Base-by-base conservation (phyloP, 1,140 invertebrate species). In the Polyergus mexicanus region DNA sequence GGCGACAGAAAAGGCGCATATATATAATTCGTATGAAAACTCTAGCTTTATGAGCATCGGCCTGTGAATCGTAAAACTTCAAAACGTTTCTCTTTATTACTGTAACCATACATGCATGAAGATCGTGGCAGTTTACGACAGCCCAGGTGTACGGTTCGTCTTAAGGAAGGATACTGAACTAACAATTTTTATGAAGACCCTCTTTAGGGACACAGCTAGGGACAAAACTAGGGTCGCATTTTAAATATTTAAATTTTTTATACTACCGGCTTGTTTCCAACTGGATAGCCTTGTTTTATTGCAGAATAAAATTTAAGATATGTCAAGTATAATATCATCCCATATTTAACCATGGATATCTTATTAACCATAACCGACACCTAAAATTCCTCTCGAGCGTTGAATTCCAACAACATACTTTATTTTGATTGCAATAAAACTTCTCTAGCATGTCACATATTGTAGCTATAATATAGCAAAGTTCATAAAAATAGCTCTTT, bases 11-110 rank as follows among this genome's bases (percentile, higher is more conserved):
- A 68, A 7, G 13, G 8, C n/a, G 8, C 2, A 1, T 25, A 63
- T 22, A 83, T 69, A 54, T 84, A 84, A 84, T 86, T 83, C 54
- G 28, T 47, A 62, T 69, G 35, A 41, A 58, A 86, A 51, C 16
- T 66, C 35, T 41, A 62, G 41, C 32, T 75, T 86, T 75, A 84
- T 41, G 86, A 76, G 62, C 13, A 22, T n/a, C n/a, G 22, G 54
- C 63, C 28, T 22, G 38, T 63, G 44, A 84, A 35, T 25, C 54
- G 60, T 86, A 86, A 86, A 83, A 83, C 84, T 87, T 77, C 58
- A 84, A 38, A 84, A 38, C 25, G 41, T 47, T 47, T 38, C 13
- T 35, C 6, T 87, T 87, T 87, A 87, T 87, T 87, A 86, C 54
- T 11, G 28, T 25, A 41, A 60, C 35, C 35, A 56, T 80, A 71